A percentile compares a stretch with the other conserved stretches of the same genome.
These are phyloP conservation scores for Poeciliopsis turrubarensis DNA, from an alignment of 2,113 vertebrate species.

Conservation along the genomic window DNA sequence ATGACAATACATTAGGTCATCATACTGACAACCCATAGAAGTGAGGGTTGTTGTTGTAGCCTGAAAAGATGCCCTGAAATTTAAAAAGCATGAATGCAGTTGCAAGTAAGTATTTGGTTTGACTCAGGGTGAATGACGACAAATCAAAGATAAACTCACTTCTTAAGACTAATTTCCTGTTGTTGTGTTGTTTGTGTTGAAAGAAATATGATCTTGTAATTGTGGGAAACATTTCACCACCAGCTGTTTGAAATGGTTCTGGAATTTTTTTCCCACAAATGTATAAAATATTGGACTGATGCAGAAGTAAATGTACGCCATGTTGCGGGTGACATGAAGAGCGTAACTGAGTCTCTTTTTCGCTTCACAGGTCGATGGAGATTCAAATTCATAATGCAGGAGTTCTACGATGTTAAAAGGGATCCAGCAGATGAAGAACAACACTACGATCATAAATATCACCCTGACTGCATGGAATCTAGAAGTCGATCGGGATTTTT, in stretches of 20 bases:
- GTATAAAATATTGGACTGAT: conserved; percentile 86
- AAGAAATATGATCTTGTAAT: conserved; percentile 41
- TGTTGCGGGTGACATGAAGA: conserved; percentile 71
- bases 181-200: conserved; percentile 45
- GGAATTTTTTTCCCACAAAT: conserved; percentile 85
- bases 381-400: not conserved
- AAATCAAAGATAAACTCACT: no score
- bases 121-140: no score
- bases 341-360: conserved; percentile 35
- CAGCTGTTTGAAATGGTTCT: conserved; percentile 74
- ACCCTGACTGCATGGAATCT: conserved; percentile 81
- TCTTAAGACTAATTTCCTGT: conserved; percentile 34
- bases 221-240: conserved; percentile 54
- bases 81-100: no score
- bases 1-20: no score
- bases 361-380: conserved; percentile 6
- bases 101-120: no score
- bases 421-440: conserved; percentile 85
- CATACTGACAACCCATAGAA: no score
- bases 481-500: conserved; percentile 70
- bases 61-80: no score
- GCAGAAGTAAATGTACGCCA: conserved; percentile 85
- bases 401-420: conserved; percentile 81
- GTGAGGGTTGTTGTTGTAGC: no score
- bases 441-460: conserved; percentile 82